Conservation (phyloP, 2,797 vertebrate species). For the Nannoperca australis region DNA sequence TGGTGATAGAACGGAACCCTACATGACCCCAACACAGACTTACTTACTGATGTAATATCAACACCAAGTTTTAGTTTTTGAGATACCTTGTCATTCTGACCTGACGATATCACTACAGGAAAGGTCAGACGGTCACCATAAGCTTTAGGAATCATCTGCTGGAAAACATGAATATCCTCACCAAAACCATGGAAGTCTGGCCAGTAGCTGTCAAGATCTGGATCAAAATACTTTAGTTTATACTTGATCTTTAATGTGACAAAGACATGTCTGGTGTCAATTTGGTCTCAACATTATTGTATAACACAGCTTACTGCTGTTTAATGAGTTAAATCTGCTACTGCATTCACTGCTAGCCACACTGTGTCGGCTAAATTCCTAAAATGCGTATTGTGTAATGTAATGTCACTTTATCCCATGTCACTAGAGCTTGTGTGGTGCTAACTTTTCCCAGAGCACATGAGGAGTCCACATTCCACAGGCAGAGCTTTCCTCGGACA, state of each 20-base stretch:
- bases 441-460: constrained; percentile 45
- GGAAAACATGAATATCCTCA: background rate
- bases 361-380: constrained; percentile 18
- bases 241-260: background rate
- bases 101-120: constrained; percentile 9
- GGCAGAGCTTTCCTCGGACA: constrained; percentile 45
- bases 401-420: constrained; percentile 17
- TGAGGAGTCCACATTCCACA: constrained; percentile 68
- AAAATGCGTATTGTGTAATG: constrained; percentile 33
- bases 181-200: background rate
- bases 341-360: background rate
- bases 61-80: too few species aligned
- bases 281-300: background rate
- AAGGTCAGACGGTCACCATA: background rate
- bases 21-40: background rate
- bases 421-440: constrained; percentile 30
- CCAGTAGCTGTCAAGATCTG: background rate
- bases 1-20: background rate
- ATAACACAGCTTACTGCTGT: background rate
- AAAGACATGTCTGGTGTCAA: background rate
- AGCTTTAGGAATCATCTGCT: background rate
- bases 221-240: background rate
- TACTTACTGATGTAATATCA: too few species aligned
- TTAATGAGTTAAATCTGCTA: constrained; percentile 14
- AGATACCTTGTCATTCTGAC: background rate